Conservation (phyloP, 92 coral and sea anemone species). For the Epizoanthus stellaris region DNA sequence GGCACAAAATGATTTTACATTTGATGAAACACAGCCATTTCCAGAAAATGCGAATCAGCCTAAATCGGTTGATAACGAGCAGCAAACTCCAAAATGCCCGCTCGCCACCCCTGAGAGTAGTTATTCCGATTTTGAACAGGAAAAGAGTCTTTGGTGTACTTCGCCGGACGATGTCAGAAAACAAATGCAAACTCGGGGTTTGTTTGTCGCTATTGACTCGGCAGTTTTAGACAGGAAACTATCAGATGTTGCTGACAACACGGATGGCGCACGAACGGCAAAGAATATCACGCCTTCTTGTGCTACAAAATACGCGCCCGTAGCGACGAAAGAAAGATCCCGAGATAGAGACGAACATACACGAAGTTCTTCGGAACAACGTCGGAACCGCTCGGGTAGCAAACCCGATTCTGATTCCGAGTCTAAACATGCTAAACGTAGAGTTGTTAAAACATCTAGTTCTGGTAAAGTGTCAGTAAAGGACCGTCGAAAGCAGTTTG, state of each 20-base stretch:
- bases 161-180: neutral
- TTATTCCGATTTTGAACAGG: constrained; percentile 33
- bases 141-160: constrained; percentile 1
- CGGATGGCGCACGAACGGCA: neutral
- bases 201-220: constrained; percentile 34
- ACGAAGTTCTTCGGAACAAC: neutral
- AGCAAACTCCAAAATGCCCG: constrained; percentile 16
- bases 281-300: neutral
- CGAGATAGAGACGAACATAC: constrained; percentile 8
- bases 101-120: constrained; percentile 47
- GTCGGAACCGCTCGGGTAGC: constrained; percentile 1
- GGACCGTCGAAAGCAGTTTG: constrained; percentile 84
- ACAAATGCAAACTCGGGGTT: neutral
- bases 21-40: neutral
- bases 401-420: constrained; percentile 18
- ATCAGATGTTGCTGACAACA: constrained; percentile 20
- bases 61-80: neutral
- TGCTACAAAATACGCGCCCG: neutral
- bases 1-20: constrained; percentile 4
- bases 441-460: constrained; percentile 21
- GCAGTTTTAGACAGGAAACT: constrained; percentile 33
- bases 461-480: constrained; percentile 72
- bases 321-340: neutral
- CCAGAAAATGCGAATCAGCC: neutral
- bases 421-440: constrained; percentile 5